These are phyloP conservation scores for Pygmarrhopalites habei DNA, from an alignment of 1,140 invertebrate species.

Conservation along the genomic window DNA sequence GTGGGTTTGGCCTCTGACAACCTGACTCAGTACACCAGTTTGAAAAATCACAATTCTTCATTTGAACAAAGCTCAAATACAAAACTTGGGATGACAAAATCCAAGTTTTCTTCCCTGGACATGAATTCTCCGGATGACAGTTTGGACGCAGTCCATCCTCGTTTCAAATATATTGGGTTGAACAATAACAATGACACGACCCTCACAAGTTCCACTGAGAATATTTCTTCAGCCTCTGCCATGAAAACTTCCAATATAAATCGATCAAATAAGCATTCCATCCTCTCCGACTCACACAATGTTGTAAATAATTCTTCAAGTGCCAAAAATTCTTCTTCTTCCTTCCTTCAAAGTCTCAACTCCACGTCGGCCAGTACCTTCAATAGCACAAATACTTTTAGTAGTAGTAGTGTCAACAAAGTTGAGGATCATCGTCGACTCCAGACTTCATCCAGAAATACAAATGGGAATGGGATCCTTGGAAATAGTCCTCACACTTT, in stretches of 20 bases:
- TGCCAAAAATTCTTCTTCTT: conserved; percentile 23
- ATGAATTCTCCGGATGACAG: conserved; percentile 22
- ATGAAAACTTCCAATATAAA: background rate
- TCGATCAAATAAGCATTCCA: background rate
- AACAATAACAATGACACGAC: conserved; percentile 9
- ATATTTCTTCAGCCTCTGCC: conserved; percentile 17
- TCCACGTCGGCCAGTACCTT: conserved; percentile 9
- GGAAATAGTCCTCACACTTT: conserved; percentile 12
- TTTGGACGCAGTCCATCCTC: conserved; percentile 31
- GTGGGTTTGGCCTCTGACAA: conserved; percentile 1
- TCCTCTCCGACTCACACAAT: background rate
- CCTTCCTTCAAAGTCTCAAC: conserved; percentile 10
- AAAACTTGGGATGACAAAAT: conserved; percentile 10
- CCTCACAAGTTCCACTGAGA: conserved; percentile 1
- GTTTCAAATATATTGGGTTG: conserved; percentile 29
- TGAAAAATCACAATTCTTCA: conserved; percentile 14
- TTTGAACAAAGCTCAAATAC: conserved; percentile 21
- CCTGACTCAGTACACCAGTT: background rate
- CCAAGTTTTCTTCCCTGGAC: conserved; percentile 16
- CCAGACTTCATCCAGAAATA: background rate
- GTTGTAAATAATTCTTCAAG: conserved; percentile 1
- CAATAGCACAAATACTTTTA: conserved; percentile 9
- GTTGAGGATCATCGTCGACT: background rate
- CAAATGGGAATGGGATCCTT: conserved; percentile 26
- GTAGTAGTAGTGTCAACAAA: background rate